These are phyloP conservation scores for Caenorhabditis latens DNA, from an alignment of 1,140 invertebrate species.

Conservation along the genomic window DNA sequence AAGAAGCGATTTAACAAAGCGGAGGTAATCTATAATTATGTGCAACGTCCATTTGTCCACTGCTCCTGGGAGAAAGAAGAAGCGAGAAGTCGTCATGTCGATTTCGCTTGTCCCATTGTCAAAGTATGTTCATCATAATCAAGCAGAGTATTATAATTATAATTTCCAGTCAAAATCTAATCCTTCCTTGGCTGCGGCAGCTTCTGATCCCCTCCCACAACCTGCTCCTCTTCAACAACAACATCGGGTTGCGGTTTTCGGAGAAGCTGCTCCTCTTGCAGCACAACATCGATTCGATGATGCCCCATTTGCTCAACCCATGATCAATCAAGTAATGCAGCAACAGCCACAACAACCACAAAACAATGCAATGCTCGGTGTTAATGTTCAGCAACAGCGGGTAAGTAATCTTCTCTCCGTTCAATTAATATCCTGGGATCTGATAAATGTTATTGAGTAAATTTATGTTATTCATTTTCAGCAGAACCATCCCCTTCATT, in stretches of 20 bases:
- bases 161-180: constrained; percentile 72
- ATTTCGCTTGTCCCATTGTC: constrained; percentile 83
- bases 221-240: constrained; percentile 54
- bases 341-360: constrained; percentile 14
- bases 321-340: background rate
- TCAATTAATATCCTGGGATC: background rate
- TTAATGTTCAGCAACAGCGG: constrained; percentile 60
- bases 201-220: constrained; percentile 67
- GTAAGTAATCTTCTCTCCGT: background rate
- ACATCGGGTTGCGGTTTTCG: constrained; percentile 25
- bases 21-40: constrained; percentile 97
- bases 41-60: constrained; percentile 98
- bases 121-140: constrained; percentile 60
- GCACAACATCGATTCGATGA: constrained; percentile 34
- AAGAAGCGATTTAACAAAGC: constrained; percentile 87
- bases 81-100: constrained; percentile 97
- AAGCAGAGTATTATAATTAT: background rate
- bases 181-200: constrained; percentile 72
- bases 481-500: constrained; percentile 59
- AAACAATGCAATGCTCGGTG: constrained; percentile 43
- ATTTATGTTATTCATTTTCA: background rate
- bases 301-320: background rate
- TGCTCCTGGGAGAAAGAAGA: constrained; percentile 99
- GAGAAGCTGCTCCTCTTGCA: constrained; percentile 36
- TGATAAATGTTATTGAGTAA: no score